phyloP scores from a whole-genome alignment of 2,797 vertebrate species.

The Coccyzus lansbergi region DNA sequence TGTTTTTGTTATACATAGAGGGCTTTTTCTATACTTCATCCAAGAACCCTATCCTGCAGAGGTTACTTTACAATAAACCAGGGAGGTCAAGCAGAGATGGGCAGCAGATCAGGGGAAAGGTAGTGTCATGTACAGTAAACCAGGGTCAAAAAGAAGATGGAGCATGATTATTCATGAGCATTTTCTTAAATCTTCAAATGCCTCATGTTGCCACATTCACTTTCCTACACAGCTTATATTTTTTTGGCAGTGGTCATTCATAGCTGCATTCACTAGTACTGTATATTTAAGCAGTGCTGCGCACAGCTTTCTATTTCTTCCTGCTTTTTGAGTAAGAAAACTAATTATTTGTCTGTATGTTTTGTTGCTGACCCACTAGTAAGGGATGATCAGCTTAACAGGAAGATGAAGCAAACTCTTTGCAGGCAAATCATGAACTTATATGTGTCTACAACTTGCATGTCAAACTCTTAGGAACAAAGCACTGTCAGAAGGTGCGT shows the following conservation, averaged over 20 bases:
- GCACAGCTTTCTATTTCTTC: not conserved
- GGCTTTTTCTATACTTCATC: slow-evolving; percentile 20
- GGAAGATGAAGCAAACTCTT: not conserved
- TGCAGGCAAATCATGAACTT: not conserved
- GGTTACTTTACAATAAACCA: slow-evolving; percentile 31
- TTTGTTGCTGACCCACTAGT: not conserved
- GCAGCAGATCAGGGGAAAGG: slow-evolving; percentile 10
- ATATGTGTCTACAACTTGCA: not conserved
- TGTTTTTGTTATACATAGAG: slow-evolving; percentile 60
- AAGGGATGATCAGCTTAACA: not conserved
- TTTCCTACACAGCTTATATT: not conserved
- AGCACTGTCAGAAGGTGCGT: not conserved
- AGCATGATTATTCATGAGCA: not conserved
- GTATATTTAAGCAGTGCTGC: not conserved
- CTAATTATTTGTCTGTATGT: not conserved
- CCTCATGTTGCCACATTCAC: not conserved
- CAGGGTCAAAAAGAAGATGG: not conserved
- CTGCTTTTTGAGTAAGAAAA: not conserved
- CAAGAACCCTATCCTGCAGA: slow-evolving; percentile 45
- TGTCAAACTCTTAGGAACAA: not conserved
- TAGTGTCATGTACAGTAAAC: not conserved
- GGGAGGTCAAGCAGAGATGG: slow-evolving; percentile 20
- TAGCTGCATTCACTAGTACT: not conserved
- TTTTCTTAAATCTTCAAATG: not conserved
- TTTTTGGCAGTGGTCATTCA: not conserved